Conservation (phyloP, 2,888 invertebrate species). For the Tridacna crocea region DNA sequence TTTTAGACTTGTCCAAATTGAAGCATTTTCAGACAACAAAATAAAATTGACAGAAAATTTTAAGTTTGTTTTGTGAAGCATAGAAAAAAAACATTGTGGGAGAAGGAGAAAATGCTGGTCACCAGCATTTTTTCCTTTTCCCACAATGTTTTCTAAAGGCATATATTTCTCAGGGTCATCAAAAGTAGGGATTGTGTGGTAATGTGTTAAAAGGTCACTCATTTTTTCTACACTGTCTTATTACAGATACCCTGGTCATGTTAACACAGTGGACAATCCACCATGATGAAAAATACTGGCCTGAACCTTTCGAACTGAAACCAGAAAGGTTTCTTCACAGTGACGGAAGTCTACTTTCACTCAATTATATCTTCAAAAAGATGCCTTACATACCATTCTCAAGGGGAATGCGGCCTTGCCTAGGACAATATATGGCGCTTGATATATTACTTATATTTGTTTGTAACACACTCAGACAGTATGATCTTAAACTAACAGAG, state of each 20-base stretch:
- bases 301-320: slow-evolving; percentile 58
- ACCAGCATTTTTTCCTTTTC: too few relatives aligned
- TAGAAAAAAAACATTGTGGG: too few relatives aligned
- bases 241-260: slow-evolving; percentile 66
- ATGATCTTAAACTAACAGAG: slow-evolving; percentile 33
- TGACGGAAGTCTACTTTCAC: slow-evolving; percentile 45
- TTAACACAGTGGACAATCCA: slow-evolving; percentile 66
- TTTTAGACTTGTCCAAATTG: too few relatives aligned
- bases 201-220: too few relatives aligned
- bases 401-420: slow-evolving; percentile 63
- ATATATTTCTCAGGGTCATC: too few relatives aligned
- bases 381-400: slow-evolving; percentile 67
- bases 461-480: slow-evolving; percentile 37
- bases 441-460: slow-evolving; percentile 57
- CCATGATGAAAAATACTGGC: slow-evolving; percentile 63
- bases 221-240: background rate
- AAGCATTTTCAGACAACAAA: too few relatives aligned
- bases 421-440: slow-evolving; percentile 58
- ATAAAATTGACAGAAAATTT: too few relatives aligned
- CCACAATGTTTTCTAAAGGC: too few relatives aligned
- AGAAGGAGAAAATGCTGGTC: too few relatives aligned
- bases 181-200: too few relatives aligned
- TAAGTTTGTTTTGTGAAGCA: too few relatives aligned
- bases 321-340: slow-evolving; percentile 69
- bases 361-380: slow-evolving; percentile 45